phyloP scores from a whole-genome alignment of 2,797 vertebrate genomes.

The Pseudocheirus occidentalis region DNA sequence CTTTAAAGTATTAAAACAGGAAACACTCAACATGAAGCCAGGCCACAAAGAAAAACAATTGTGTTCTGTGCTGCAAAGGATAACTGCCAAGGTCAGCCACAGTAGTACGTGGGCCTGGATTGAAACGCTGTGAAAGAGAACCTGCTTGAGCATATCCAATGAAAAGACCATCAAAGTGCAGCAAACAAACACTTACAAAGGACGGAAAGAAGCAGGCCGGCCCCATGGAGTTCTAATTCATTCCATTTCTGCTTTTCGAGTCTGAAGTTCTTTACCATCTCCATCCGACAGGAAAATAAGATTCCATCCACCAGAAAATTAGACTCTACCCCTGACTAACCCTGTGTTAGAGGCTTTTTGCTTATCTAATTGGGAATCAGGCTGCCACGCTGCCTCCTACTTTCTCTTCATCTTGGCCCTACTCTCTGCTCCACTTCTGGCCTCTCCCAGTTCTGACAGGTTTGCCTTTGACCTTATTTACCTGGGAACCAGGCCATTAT shows the following conservation, averaged over 20 bases:
- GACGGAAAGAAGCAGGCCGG: neutral
- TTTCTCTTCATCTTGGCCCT: neutral
- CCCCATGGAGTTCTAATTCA: neutral
- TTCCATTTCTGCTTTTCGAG: neutral
- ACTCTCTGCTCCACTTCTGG: neutral
- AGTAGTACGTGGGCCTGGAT: neutral
- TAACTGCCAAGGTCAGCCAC: neutral
- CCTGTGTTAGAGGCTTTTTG: neutral
- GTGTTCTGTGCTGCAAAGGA: neutral
- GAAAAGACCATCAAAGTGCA: neutral
- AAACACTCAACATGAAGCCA: neutral
- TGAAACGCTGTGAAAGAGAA: neutral
- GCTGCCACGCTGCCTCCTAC: neutral
- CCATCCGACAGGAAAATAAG: neutral
- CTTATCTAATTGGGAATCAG: neutral
- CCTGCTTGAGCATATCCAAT: neutral
- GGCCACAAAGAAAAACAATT: neutral
- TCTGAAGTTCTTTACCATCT: neutral
- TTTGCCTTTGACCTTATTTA: neutral
- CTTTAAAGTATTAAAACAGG: conserved; percentile 13
- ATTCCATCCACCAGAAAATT: neutral
- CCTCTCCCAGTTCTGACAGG: neutral
- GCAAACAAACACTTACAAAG: neutral
- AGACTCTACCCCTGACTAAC: neutral
- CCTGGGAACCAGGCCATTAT: neutral